Evolutionary conservation across 2,888 invertebrate species (phyloP).

Genomic region (Apotomis betuletana): DNA sequence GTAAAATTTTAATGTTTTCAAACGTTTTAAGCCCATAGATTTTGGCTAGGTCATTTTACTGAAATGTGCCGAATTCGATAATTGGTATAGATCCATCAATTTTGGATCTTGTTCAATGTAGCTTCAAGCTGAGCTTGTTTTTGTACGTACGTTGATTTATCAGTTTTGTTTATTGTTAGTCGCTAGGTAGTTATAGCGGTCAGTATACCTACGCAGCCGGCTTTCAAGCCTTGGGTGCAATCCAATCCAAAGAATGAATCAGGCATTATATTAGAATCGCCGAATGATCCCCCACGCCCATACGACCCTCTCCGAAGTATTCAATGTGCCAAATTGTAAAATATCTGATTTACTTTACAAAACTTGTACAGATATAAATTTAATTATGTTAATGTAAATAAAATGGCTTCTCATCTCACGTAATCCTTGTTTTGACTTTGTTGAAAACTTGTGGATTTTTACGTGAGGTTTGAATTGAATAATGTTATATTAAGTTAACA

Average conservation of each 20-base stretch:
- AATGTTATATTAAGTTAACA: slow-evolving; percentile 36
- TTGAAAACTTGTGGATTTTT: slow-evolving; percentile 18
- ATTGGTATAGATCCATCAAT: slow-evolving; percentile 5
- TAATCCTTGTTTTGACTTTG: slow-evolving; percentile 16
- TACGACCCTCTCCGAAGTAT: slow-evolving; percentile 48
- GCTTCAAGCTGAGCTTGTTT: slow-evolving; percentile 31
- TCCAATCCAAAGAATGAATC: slow-evolving; percentile 64
- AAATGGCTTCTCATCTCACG: slow-evolving; percentile 38
- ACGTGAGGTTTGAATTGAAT: slow-evolving; percentile 38
- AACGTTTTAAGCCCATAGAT: slow-evolving; percentile 16
- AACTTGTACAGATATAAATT: slow-evolving; percentile 46
- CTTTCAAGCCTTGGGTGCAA: slow-evolving; percentile 27
- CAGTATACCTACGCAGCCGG: slow-evolving; percentile 61
- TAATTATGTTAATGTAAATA: slow-evolving; percentile 45
- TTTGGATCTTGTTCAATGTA: slow-evolving; percentile 7
- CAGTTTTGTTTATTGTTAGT: slow-evolving; percentile 62
- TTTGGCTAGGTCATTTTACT: slow-evolving; percentile 16
- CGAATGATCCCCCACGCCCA: slow-evolving; percentile 44
- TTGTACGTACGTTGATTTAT: slow-evolving; percentile 51
- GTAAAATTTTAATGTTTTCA: slow-evolving; percentile 8
- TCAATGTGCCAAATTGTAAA: slow-evolving; percentile 73
- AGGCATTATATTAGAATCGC: slow-evolving; percentile 48
- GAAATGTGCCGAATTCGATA: slow-evolving; percentile 23
- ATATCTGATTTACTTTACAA: slow-evolving; percentile 55
- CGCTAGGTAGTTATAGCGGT: slow-evolving; percentile 64